These are phyloP conservation scores for Danionella cerebrum DNA, from an alignment of 2,113 vertebrate genomes.

Conservation along the genomic window DNA sequence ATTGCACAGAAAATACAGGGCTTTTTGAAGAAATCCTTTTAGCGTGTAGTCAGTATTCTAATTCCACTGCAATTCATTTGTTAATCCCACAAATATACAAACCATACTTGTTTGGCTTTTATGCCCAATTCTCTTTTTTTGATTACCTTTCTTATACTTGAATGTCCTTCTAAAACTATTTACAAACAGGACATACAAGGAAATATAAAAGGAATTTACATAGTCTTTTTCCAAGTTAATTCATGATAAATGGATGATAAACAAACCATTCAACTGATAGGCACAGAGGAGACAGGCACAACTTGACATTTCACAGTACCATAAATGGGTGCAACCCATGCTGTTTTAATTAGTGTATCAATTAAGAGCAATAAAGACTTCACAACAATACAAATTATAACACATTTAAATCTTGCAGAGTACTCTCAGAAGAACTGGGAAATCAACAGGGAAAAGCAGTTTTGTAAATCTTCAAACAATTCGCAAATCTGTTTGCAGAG, in stretches of 20 bases:
- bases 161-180: too few relatives aligned
- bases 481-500: not conserved
- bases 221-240: not conserved
- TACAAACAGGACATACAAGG: not conserved
- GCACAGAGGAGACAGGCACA: not conserved
- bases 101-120: not conserved
- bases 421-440: not conserved
- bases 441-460: not conserved
- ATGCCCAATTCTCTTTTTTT: too few relatives aligned
- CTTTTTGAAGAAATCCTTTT: not conserved
- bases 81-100: too few relatives aligned
- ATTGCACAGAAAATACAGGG: not conserved
- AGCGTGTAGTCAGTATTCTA: too few relatives aligned
- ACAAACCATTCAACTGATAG: not conserved
- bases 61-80: too few relatives aligned
- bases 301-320: not conserved
- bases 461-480: not conserved
- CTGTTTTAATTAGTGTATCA: not conserved
- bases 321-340: not conserved
- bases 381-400: not conserved
- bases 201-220: not conserved
- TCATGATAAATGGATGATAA: not conserved
- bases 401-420: not conserved
- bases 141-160: too few relatives aligned
- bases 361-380: not conserved